A percentile compares a stretch with the other conserved stretches of the same genome.
Evolutionary conservation across 2,113 vertebrate species (phyloP).

Genomic region (Mandrillus leucophaeus): DNA sequence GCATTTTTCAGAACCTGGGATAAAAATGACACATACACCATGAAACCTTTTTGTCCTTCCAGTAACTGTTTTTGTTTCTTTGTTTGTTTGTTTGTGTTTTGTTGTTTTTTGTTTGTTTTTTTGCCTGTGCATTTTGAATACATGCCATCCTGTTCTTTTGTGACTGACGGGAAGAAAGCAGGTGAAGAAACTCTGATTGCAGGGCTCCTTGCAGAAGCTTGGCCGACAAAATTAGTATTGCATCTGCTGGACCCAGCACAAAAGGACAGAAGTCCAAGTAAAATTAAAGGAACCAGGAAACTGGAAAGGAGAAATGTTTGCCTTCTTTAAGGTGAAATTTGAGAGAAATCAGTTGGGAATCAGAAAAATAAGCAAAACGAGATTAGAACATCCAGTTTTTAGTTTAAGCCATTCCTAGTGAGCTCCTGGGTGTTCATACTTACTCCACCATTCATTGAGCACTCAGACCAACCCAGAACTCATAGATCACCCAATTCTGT

Average conservation of each 20-base stretch:
- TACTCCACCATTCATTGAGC: neutral
- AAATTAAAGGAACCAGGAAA: slow-evolving; percentile 47
- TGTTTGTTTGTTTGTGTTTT: neutral
- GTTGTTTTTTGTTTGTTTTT: neutral
- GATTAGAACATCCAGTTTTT: neutral
- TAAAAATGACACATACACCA: neutral
- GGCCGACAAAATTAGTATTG: slow-evolving; percentile 72
- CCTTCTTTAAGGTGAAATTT: slow-evolving; percentile 37
- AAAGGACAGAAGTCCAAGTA: neutral
- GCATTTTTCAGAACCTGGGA: slow-evolving; percentile 34
- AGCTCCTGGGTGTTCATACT: neutral
- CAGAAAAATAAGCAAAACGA: neutral
- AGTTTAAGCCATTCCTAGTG: neutral
- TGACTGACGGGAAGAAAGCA: neutral
- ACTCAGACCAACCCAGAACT: neutral
- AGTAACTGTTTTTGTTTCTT: neutral
- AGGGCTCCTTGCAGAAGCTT: slow-evolving; percentile 72
- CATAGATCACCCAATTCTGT: neutral
- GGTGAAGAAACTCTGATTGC: slow-evolving; percentile 35
- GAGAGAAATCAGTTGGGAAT: neutral
- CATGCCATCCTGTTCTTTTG: slow-evolving; percentile 4
- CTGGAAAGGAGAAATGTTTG: slow-evolving; percentile 42
- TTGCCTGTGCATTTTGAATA: slow-evolving; percentile 7
- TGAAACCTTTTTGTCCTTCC: neutral
- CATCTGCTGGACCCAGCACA: slow-evolving; percentile 62